A percentile compares a stretch with the other conserved stretches of the same genome.
phyloP scores from a whole-genome alignment of 2,888 invertebrate genomes.

The Cabera pusaria region DNA sequence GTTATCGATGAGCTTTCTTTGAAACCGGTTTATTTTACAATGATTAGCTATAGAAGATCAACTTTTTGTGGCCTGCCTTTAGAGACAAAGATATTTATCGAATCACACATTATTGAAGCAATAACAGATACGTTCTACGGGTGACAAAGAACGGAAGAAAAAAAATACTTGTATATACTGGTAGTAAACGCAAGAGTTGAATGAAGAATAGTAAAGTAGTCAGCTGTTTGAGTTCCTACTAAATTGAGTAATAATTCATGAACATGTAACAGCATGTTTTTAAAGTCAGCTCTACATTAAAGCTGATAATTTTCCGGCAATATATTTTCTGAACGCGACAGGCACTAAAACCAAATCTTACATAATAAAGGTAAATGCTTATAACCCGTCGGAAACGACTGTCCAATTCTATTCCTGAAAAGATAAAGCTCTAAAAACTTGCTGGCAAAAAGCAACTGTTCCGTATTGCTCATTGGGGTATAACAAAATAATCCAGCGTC shows the following conservation, averaged over 20 bases:
- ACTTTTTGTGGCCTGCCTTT: too few relatives aligned
- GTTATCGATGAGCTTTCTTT: conserved; percentile 58
- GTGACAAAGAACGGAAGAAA: too few relatives aligned
- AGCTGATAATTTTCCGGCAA: conserved; percentile 6
- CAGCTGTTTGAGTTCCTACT: too few relatives aligned
- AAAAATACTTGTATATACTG: too few relatives aligned
- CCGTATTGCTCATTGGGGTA: conserved; percentile 40
- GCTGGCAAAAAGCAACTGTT: conserved; percentile 39
- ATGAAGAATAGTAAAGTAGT: too few relatives aligned
- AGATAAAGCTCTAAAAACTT: conserved; percentile 42
- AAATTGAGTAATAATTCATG: too few relatives aligned
- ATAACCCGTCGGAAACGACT: conserved; percentile 34
- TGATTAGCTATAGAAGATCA: conserved; percentile 19
- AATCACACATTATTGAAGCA: too few relatives aligned
- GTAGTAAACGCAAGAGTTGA: too few relatives aligned
- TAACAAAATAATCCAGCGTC: conserved; percentile 41
- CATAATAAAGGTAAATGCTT: conserved; percentile 24
- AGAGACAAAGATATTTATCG: too few relatives aligned
- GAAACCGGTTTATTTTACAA: conserved; percentile 36
- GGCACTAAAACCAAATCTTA: conserved; percentile 10
- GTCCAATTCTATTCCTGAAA: conserved; percentile 38
- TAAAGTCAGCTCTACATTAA: too few relatives aligned
- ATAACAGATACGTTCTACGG: too few relatives aligned
- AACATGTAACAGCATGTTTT: too few relatives aligned
- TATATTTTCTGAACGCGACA: conserved; percentile 6